phyloP scores from a whole-genome alignment of 2,888 invertebrate genomes.

The Tipula unca region DNA sequence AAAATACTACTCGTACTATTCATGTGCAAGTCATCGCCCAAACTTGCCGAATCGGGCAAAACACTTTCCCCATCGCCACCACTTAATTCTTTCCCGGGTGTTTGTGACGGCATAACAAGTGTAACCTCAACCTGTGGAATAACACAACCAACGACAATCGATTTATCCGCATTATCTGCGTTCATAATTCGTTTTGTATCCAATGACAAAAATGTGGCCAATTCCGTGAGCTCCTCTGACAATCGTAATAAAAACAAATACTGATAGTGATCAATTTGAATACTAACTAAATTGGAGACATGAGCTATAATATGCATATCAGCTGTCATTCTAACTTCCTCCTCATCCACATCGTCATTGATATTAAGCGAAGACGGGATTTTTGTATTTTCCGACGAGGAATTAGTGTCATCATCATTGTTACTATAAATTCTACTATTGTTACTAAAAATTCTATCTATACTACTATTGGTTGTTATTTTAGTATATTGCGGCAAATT shows the following conservation, averaged over 20 bases:
- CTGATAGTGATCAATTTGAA: constrained; percentile 91
- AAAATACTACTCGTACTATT: constrained; percentile 46
- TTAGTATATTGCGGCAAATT: neutral
- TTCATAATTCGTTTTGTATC: constrained; percentile 65
- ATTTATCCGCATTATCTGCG: constrained; percentile 38
- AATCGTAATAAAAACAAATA: constrained; percentile 79
- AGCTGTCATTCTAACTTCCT: constrained; percentile 46
- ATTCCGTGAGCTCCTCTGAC: constrained; percentile 70
- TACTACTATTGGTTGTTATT: neutral
- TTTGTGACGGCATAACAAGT: constrained; percentile 75
- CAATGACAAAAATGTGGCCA: constrained; percentile 67
- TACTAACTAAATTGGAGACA: constrained; percentile 73
- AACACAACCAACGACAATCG: constrained; percentile 63
- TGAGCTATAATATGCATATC: constrained; percentile 74
- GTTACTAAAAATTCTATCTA: constrained; percentile 18
- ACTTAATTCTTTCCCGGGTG: constrained; percentile 78
- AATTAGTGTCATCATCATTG: constrained; percentile 19
- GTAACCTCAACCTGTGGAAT: constrained; percentile 83
- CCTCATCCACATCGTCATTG: constrained; percentile 21
- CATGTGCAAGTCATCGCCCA: constrained; percentile 63
- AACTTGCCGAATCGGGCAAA: constrained; percentile 75
- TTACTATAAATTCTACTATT: neutral
- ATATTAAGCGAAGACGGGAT: neutral
- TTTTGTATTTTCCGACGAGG: neutral
- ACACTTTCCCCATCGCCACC: constrained; percentile 77